phyloP scores from a whole-genome alignment of 1,140 invertebrate genomes.

The Drosophila malerkotliana region DNA sequence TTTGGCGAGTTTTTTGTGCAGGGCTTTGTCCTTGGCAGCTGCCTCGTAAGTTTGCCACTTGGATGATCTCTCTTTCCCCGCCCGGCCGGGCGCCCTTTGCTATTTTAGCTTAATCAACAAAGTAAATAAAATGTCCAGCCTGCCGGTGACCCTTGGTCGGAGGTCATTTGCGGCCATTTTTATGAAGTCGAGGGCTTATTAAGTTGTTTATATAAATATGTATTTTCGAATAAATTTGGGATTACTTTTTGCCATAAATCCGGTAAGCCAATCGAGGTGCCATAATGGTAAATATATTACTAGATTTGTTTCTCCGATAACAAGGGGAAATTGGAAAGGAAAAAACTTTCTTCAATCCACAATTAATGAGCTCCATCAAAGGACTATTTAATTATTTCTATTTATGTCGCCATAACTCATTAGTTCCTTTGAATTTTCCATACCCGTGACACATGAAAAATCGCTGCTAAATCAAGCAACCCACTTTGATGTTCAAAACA shows the following conservation, averaged over 20 bases:
- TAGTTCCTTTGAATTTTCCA: conserved; percentile 26
- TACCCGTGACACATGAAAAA: neutral
- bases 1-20: conserved; percentile 37
- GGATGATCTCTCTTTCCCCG: conserved; percentile 56
- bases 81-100: conserved; percentile 23
- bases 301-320: neutral
- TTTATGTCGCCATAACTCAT: conserved; percentile 3
- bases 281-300: neutral
- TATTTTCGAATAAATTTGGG: conserved; percentile 30
- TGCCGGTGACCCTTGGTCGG: conserved; percentile 36
- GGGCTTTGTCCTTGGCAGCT: conserved; percentile 54
- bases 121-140: conserved; percentile 74
- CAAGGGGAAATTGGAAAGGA: too few species aligned
- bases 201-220: conserved; percentile 31
- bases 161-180: conserved; percentile 45
- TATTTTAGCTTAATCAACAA: conserved; percentile 82
- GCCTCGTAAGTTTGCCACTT: conserved; percentile 54
- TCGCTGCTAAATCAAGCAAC: conserved; percentile 30
- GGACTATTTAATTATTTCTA: neutral
- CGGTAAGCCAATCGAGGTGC: conserved; percentile 1
- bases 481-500: conserved; percentile 43
- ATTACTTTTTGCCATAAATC: conserved; percentile 34
- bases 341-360: neutral
- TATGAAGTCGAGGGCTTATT: conserved; percentile 18
- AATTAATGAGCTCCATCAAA: neutral